Conservation (phyloP, 2,888 invertebrate genomes). For the Amphipyra tragopoginis region DNA sequence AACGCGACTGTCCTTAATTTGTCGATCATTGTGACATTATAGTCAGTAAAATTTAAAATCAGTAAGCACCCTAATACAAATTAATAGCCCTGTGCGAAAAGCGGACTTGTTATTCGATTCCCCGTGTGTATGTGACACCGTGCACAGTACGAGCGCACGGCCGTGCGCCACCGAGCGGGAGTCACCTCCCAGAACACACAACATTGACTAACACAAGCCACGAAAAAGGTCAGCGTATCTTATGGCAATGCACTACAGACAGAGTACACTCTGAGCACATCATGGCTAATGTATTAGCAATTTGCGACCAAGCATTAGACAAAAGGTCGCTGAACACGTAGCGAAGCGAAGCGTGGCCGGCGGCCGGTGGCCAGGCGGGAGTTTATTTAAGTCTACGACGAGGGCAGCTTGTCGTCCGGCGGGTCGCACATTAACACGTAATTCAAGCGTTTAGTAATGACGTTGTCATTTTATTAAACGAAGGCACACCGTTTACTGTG, state of each 20-base stretch:
- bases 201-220: slow-evolving; percentile 66
- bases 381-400: slow-evolving; percentile 29
- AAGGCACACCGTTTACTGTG: slow-evolving; percentile 17
- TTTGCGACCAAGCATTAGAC: slow-evolving; percentile 32
- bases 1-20: background rate
- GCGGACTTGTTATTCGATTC: slow-evolving; percentile 7
- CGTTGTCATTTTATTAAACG: slow-evolving; percentile 10
- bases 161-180: slow-evolving; percentile 10
- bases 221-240: slow-evolving; percentile 65
- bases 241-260: slow-evolving; percentile 23
- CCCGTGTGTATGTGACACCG: slow-evolving; percentile 16
- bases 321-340: slow-evolving; percentile 37
- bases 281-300: slow-evolving; percentile 18
- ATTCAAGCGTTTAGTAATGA: slow-evolving; percentile 22
- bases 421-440: slow-evolving; percentile 30
- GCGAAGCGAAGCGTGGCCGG: slow-evolving; percentile 44
- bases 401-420: slow-evolving; percentile 7
- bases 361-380: slow-evolving; percentile 2
- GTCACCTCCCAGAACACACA: slow-evolving; percentile 44
- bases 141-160: slow-evolving; percentile 8
- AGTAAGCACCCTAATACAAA: slow-evolving; percentile 18
- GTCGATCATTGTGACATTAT: background rate
- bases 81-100: slow-evolving; percentile 13
- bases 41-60: slow-evolving; percentile 7
- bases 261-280: slow-evolving; percentile 19